Evolutionary conservation across 2,797 vertebrate species (phyloP), one percentile per base, ranked within the genome.

Genomic region (Megalops cyprinoides): DNA sequence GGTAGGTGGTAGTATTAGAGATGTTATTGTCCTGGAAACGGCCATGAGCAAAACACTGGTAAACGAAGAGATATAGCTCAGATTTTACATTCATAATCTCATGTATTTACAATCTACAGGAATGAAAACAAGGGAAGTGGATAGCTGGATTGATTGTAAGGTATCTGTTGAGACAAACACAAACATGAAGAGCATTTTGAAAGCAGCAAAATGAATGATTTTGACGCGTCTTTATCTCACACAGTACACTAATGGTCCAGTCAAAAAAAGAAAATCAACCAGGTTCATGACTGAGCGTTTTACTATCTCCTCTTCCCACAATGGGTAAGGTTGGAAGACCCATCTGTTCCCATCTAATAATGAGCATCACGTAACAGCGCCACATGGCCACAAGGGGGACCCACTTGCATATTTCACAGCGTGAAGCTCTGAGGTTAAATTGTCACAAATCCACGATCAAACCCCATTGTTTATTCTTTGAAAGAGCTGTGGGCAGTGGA

Each of bases 321-420:
- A 31, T 18, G 55, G 55, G 55, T 48, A 37, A 80, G 39, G 60
- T 62, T 62, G 55, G 49, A 44, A 42, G 71, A 60, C 9, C 42
- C 79, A 73, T 58, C 34, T n/a, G 51, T 23, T 15, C 18, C n/a
- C 8, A 53, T 39, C 53, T 37, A 76, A 46, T 53, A 42, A 53
- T 15, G 14, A 9, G 71, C 31, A 71, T 62, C 25, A 42, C 49
- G 44, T 62, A 58, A 20, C 56, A 6, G 44, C 62, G 79, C 73
- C 25, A 48, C 53, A 60, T 39, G 73, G 56, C 79, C 56, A 49
- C 56, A 71, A 56, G 79, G 73, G 15, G 44, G 55, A 34, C 42
- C 67, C 71, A 53, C n/a, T 51, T 42, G 9, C 31, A 28, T 42
- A 46, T 25, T 55, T 60, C 76, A 37, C 76, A 42, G 48, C 31